Percentiles rank a stretch among this genome's conserved stretches.
These are phyloP conservation scores for Drosophila fuyamai DNA, from an alignment of 1,140 invertebrate species.

Conservation along the genomic window DNA sequence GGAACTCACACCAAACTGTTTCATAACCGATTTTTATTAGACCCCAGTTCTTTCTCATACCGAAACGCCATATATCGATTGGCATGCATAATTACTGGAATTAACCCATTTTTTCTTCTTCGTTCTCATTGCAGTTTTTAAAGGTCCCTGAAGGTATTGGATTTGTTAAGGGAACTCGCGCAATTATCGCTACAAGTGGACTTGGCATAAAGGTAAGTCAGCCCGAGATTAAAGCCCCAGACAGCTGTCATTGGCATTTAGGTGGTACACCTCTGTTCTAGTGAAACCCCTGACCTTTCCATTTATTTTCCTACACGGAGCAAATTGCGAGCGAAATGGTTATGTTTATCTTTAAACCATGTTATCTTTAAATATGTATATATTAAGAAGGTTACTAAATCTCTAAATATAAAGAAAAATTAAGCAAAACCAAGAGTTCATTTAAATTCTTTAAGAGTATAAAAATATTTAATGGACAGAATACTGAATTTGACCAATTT, in stretches of 20 bases:
- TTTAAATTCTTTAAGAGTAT: too few species aligned
- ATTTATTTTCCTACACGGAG: background rate
- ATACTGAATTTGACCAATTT: background rate
- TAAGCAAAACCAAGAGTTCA: too few species aligned
- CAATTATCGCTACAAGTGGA: background rate
- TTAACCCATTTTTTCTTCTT: constrained; percentile 26
- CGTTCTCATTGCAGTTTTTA: constrained; percentile 37
- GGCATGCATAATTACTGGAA: constrained; percentile 9
- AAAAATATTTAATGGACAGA: too few species aligned
- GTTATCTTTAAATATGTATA: too few species aligned
- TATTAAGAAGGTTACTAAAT: too few species aligned
- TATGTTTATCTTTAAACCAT: background rate
- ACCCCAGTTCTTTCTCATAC: background rate
- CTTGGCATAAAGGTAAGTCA: constrained; percentile 24
- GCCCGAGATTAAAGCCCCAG: constrained; percentile 4
- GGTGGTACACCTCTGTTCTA: background rate
- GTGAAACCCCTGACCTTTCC: background rate
- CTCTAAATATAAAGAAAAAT: too few species aligned
- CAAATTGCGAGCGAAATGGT: background rate
- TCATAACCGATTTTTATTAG: constrained; percentile 1
- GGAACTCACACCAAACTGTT: background rate
- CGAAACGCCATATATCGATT: constrained; percentile 1
- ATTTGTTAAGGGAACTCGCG: background rate
- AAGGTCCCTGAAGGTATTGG: constrained; percentile 9
- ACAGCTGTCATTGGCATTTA: constrained; percentile 38